Conservation (phyloP, 2,113 vertebrate genomes). For the Bos taurus region ARS-UCD2.0 NC_037335.1:65117501-65118000, state of each 20-base stretch:
- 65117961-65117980: not conserved
- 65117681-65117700: not conserved
- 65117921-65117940: not conserved
- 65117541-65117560: too few relatives aligned
- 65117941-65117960: not conserved
- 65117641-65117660: not conserved
- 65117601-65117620: not conserved
- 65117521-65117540: too few relatives aligned
- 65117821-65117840: not conserved
- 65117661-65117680: not conserved
- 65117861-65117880: not conserved
- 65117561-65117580: not conserved
- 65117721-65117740: not conserved
- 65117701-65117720: not conserved
- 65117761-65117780: not conserved
- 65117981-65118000: conserved; percentile 10
- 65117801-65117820: not conserved
- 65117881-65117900: not conserved
- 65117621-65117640: not conserved
- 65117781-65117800: rapidly evolving
- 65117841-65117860: not conserved
- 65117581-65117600: not conserved
- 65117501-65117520: too few relatives aligned
- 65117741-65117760: not conserved
- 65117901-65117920: not conserved